Evolutionary conservation across 2,797 vertebrate genomes (phyloP).

Genomic region (Hylomyscus alleni): DNA sequence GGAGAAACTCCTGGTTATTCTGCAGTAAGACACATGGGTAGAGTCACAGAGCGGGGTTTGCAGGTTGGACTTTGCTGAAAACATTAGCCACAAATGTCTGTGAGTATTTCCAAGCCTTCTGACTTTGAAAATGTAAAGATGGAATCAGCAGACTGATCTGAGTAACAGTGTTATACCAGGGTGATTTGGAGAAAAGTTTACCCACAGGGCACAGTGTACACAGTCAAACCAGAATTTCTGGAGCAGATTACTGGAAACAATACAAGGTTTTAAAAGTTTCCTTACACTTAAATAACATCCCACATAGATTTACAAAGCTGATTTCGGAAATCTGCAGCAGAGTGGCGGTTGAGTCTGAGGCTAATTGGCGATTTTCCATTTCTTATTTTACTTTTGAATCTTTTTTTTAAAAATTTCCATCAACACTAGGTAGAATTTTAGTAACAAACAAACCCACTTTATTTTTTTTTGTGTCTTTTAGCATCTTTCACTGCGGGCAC

Average conservation of each 20-base stretch:
- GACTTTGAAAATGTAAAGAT: not conserved
- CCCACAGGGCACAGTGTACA: not conserved
- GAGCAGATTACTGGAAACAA: not conserved
- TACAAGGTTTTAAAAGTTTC: not conserved
- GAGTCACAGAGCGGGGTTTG: not conserved
- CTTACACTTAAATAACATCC: conserved; percentile 4
- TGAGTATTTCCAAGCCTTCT: not conserved
- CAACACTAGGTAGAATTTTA: not conserved
- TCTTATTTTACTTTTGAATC: conserved; percentile 10
- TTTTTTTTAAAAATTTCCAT: conserved; percentile 44
- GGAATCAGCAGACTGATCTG: not conserved
- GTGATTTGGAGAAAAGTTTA: conserved; percentile 38
- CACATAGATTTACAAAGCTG: not conserved
- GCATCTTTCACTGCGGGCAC: not conserved
- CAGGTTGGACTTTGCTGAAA: not conserved
- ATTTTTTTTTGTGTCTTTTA: too few relatives aligned
- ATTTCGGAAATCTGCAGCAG: not conserved
- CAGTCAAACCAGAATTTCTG: not conserved
- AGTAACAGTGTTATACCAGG: not conserved
- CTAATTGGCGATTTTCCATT: conserved; percentile 10
- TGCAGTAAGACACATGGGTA: not conserved
- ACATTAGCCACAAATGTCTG: not conserved
- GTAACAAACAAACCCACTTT: not conserved
- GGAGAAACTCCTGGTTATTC: not conserved
- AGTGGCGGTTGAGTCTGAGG: not conserved